phyloP scores from a whole-genome alignment of 2,113 vertebrate species.

The Murina feae region DNA sequence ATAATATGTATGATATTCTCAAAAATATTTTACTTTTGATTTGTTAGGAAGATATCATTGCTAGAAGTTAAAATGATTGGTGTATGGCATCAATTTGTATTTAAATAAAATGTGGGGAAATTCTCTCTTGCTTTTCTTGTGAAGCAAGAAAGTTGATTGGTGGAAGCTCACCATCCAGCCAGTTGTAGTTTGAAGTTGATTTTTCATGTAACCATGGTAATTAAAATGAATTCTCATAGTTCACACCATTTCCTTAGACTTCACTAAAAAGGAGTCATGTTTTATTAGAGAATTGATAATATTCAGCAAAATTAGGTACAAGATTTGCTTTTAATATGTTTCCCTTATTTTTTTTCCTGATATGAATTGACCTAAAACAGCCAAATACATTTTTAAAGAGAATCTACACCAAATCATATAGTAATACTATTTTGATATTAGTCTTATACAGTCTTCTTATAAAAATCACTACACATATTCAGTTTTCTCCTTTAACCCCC shows the following conservation, averaged over 20 bases:
- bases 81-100: not conserved
- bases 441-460: not conserved
- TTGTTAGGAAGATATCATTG: not conserved
- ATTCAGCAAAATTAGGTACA: not conserved
- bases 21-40: not conserved
- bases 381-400: not conserved
- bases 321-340: conserved; percentile 28
- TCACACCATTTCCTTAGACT: conserved; percentile 26
- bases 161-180: not conserved
- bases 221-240: conserved; percentile 11
- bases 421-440: not conserved
- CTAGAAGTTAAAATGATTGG: not conserved
- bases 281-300: conserved; percentile 16
- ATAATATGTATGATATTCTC: not conserved
- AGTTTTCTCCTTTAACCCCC: not conserved
- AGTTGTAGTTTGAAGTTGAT: conserved; percentile 2
- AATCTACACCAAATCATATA: not conserved
- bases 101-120: conserved; percentile 12
- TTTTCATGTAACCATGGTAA: not conserved
- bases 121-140: not conserved
- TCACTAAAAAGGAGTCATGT: conserved; percentile 14
- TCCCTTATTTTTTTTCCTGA: conserved; percentile 25
- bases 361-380: conserved; percentile 45
- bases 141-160: not conserved
- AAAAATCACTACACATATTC: not conserved